A percentile compares a stretch with the other conserved stretches of the same genome.
These are phyloP conservation scores for Rhinella marina DNA, from an alignment of 2,797 vertebrate genomes.

Conservation along the genomic window DNA sequence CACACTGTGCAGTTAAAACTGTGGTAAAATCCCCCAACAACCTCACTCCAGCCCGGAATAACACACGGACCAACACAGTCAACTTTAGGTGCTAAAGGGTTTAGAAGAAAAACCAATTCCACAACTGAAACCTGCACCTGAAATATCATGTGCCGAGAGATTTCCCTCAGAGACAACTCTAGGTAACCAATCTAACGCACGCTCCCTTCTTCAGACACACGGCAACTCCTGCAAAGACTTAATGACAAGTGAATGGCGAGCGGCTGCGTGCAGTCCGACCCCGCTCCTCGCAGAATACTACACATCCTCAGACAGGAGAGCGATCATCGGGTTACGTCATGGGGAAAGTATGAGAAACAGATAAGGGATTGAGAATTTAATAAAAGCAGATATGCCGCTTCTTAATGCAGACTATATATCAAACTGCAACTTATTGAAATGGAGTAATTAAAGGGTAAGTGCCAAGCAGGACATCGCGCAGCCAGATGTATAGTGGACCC, in stretches of 20 bases:
- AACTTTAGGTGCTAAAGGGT: too few relatives aligned
- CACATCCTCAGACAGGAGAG: background rate
- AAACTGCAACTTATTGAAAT: constrained; percentile 3
- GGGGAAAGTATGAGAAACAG: background rate
- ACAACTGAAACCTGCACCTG: too few relatives aligned
- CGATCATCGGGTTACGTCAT: background rate
- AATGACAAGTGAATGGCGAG: background rate
- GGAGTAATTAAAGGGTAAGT: background rate
- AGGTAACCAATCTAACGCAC: background rate
- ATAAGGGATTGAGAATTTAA: background rate
- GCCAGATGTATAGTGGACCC: constrained; percentile 25
- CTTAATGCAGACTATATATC: background rate
- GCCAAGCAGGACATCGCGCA: background rate
- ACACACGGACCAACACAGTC: too few relatives aligned
- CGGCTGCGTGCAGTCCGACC: background rate
- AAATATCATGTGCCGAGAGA: too few relatives aligned
- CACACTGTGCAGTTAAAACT: too few relatives aligned
- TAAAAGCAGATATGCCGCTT: background rate
- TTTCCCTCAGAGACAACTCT: background rate
- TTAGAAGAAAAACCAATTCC: too few relatives aligned
- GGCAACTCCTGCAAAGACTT: background rate
- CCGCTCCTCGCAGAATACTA: background rate
- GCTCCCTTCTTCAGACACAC: too few relatives aligned
- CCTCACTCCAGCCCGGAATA: too few relatives aligned
- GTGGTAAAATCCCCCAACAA: too few relatives aligned